phyloP scores from a whole-genome alignment of 2,797 vertebrate species.

The Gymnoscopelus microlampas region DNA sequence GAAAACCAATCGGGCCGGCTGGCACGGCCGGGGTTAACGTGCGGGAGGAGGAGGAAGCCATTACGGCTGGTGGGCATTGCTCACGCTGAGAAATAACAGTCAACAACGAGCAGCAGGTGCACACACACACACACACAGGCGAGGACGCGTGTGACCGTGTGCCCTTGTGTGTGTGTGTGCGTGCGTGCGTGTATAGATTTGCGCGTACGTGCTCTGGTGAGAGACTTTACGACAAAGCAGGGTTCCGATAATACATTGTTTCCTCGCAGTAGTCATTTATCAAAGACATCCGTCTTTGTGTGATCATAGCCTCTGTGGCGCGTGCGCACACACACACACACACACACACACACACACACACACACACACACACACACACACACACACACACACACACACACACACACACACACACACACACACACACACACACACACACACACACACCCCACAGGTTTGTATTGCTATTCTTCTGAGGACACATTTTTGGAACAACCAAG shows the following conservation, averaged over 20 bases:
- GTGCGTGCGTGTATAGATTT: too few relatives aligned
- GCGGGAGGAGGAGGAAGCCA: slow-evolving; percentile 17
- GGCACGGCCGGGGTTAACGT: too few relatives aligned
- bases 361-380: not conserved
- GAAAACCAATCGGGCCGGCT: too few relatives aligned
- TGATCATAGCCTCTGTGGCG: not conserved
- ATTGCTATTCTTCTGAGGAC: too few relatives aligned
- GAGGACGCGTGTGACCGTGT: too few relatives aligned
- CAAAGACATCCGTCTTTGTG: slow-evolving; percentile 6
- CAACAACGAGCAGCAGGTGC: slow-evolving; percentile 46
- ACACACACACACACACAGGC: slow-evolving; percentile 2
- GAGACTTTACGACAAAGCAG: not conserved
- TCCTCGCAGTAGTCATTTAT: not conserved
- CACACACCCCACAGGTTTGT: not conserved
- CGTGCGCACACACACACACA: not conserved
- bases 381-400: not conserved
- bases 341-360: not conserved
- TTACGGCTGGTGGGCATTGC: slow-evolving; percentile 23
- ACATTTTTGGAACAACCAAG: too few relatives aligned
- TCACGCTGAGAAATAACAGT: slow-evolving; percentile 24
- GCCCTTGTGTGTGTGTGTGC: too few relatives aligned
- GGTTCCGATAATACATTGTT: slow-evolving; percentile 14
- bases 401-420: slow-evolving; percentile 1
- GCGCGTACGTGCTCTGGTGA: too few relatives aligned
- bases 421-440: not conserved